phyloP scores from a whole-genome alignment of 2,888 invertebrate genomes.

The Noctua pronuba region DNA sequence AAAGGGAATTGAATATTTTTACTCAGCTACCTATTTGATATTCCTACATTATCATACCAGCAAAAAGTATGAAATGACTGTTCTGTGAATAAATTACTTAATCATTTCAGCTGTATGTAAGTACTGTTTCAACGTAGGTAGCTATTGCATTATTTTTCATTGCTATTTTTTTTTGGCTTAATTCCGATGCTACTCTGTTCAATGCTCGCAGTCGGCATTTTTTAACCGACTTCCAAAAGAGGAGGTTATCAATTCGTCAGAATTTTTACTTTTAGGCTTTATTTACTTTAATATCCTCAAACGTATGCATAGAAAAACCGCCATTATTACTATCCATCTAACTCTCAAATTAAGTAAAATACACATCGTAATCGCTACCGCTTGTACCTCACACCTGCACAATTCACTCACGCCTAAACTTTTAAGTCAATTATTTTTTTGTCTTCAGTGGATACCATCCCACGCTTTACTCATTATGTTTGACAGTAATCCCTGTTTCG shows the following conservation, averaged over 20 bases:
- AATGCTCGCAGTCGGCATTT: background rate
- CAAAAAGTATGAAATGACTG: background rate
- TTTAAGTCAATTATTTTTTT: slow-evolving; percentile 53
- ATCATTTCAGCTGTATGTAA: background rate
- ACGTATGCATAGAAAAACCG: background rate
- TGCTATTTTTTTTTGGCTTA: background rate
- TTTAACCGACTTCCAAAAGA: too few species aligned
- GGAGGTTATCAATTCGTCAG: too few species aligned
- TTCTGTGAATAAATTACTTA: background rate
- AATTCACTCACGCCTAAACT: slow-evolving; percentile 21
- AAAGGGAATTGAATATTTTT: slow-evolving; percentile 29
- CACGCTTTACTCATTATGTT: slow-evolving; percentile 33
- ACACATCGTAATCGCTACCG: slow-evolving; percentile 1
- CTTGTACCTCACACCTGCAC: background rate
- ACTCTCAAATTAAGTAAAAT: background rate
- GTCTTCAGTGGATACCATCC: slow-evolving; percentile 3
- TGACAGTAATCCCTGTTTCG: slow-evolving; percentile 34
- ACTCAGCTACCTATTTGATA: slow-evolving; percentile 3
- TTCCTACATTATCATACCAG: background rate
- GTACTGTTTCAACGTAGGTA: background rate
- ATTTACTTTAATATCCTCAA: background rate
- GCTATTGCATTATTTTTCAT: background rate
- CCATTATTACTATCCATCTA: background rate
- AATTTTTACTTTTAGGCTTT: background rate
- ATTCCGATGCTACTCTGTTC: background rate